Evolutionary conservation across 2,113 vertebrate species (phyloP), one percentile per base, ranked within the genome.

Genomic region (Cricetomys ansorgei): DNA sequence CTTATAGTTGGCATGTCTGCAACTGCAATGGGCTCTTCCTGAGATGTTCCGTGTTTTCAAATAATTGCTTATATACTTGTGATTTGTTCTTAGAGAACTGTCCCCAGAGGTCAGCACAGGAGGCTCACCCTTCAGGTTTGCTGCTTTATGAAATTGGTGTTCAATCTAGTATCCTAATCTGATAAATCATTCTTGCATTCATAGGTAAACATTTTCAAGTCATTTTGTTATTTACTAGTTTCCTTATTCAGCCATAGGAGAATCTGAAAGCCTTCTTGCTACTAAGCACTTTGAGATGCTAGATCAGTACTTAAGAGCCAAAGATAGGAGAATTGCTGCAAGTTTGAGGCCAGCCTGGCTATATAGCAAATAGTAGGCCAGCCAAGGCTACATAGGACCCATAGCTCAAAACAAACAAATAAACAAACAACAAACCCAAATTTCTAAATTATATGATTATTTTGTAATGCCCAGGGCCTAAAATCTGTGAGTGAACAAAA

Each of bases 401-500:
- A 8, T 34, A 59, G 34, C 17, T 85, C 29, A 17, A 85, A 65
- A 85, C 15, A 85, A 65, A 12, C 40, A 65, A 48, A 31, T n/a
- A 75, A 48, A 12, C 43, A 76, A 76, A 12, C 45, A 65, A 48
- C 13, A 15, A 79, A 21, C 4, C 31, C 27, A 48, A 21, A n/a
- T 50, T 12, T 10, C 67, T 89, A 43, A 81, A 87, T 53, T 45
- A 45, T 21, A 2, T 76, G 25, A 73, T 34, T 48, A 13, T 55
- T 45, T 80, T 53, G 43, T 15, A 34, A 48, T 59, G 13, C 55
- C 23, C 23, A 91, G 1, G 55, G 77, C 23, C 53, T 72, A 70
- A 85, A 94, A 64, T 87, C 37, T 79, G 59, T 88, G 65, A 57
- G 34, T 92, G 31, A 92, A 64, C 34, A 45, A 73, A 84, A 70